These are phyloP conservation scores for Anguilla japonica DNA, from an alignment of 2,113 vertebrate species.

Conservation along the genomic window DNA sequence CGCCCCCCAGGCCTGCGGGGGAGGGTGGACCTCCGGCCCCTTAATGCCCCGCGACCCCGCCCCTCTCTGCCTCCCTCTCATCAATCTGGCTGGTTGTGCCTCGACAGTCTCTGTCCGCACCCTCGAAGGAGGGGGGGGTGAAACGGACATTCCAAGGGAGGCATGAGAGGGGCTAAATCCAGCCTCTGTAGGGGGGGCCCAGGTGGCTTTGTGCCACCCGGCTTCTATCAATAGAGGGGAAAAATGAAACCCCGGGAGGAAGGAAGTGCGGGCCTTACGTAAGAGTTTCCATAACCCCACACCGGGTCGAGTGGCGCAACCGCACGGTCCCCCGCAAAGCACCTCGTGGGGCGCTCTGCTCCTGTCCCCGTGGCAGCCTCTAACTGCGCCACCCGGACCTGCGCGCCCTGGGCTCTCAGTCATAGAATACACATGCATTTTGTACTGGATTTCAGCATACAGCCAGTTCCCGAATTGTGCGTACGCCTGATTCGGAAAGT, in stretches of 20 bases:
- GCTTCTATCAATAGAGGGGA: background rate
- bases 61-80: background rate
- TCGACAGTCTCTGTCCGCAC: slow-evolving; percentile 2
- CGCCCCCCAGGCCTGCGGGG: no score
- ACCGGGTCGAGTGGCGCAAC: background rate
- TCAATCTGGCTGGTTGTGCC: background rate
- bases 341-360: no score
- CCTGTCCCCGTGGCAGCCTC: no score
- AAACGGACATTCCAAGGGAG: background rate
- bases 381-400: no score
- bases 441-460: background rate
- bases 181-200: background rate
- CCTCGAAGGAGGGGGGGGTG: no score
- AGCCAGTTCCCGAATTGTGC: background rate
- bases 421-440: background rate
- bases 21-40: background rate
- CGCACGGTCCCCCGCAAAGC: background rate
- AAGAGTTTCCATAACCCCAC: background rate
- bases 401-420: no score
- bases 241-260: background rate
- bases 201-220: background rate
- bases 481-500: no score
- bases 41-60: slow-evolving; percentile 5
- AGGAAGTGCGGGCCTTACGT: background rate
- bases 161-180: background rate